These are phyloP conservation scores for Cherax quadricarinatus DNA, from an alignment of 1,140 invertebrate species.

Conservation along the genomic window DNA sequence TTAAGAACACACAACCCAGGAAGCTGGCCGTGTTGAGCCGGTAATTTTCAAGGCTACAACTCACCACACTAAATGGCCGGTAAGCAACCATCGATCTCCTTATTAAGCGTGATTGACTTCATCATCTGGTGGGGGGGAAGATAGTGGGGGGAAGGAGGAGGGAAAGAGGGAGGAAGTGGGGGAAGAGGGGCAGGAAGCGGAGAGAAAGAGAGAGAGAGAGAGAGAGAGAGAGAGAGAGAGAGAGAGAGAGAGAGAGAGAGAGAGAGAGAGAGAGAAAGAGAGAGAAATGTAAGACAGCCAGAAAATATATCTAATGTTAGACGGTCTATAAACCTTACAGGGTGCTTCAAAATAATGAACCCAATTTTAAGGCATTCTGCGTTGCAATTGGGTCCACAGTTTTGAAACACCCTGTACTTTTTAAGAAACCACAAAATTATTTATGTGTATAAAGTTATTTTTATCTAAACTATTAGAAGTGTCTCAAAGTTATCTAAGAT, in stretches of 20 bases:
- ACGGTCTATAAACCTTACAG: no score
- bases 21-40: background rate
- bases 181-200: background rate
- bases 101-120: conserved; percentile 1
- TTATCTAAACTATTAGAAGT: no score
- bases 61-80: conserved; percentile 1
- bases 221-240: background rate
- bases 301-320: no score
- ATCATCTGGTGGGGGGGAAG: background rate
- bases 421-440: no score
- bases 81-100: conserved; percentile 11
- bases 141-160: background rate
- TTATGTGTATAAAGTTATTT: no score
- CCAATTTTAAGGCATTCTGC: no score
- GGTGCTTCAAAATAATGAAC: no score
- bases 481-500: no score
- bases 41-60: background rate
- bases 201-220: background rate
- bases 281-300: background rate
- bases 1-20: background rate
- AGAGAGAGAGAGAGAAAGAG: background rate
- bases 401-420: no score
- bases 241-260: background rate
- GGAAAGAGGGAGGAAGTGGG: background rate
- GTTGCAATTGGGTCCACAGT: no score